These are phyloP conservation scores for Catharus minimus DNA, from an alignment of 2,113 vertebrate species.

Conservation along the genomic window DNA sequence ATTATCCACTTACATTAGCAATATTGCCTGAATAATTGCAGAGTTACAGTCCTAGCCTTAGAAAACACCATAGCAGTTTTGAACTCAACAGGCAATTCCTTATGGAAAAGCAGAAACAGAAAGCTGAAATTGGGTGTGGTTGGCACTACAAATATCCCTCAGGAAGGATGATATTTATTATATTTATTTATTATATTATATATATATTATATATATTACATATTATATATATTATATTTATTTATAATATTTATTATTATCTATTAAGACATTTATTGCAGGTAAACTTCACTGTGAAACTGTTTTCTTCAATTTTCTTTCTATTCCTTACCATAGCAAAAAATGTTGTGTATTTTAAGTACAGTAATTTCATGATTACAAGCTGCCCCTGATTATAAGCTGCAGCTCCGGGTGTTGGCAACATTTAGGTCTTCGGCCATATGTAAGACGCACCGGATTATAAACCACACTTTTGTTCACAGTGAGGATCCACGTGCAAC, in stretches of 20 bases:
- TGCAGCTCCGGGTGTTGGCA: too few species aligned
- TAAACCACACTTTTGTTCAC: too few species aligned
- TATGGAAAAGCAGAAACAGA: background rate
- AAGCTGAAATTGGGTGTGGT: background rate
- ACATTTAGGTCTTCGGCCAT: too few species aligned
- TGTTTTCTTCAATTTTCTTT: background rate
- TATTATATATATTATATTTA: too few species aligned
- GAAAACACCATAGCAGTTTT: background rate
- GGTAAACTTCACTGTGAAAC: background rate
- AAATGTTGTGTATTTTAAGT: background rate
- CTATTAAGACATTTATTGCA: fast-evolving
- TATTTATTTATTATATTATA: too few species aligned
- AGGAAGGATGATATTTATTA: background rate
- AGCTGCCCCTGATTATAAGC: too few species aligned
- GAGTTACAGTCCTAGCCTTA: background rate
- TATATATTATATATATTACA: too few species aligned
- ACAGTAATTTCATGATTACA: too few species aligned
- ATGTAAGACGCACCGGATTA: too few species aligned
- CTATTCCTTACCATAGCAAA: background rate
- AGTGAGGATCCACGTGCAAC: too few species aligned
- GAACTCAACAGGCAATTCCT: background rate
- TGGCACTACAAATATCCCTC: background rate
- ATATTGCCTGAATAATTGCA: background rate
- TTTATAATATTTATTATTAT: too few species aligned
- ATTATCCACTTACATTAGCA: background rate